Base-by-base conservation (phyloP, 2,797 vertebrate species). In the Myotis myotis region DNA sequence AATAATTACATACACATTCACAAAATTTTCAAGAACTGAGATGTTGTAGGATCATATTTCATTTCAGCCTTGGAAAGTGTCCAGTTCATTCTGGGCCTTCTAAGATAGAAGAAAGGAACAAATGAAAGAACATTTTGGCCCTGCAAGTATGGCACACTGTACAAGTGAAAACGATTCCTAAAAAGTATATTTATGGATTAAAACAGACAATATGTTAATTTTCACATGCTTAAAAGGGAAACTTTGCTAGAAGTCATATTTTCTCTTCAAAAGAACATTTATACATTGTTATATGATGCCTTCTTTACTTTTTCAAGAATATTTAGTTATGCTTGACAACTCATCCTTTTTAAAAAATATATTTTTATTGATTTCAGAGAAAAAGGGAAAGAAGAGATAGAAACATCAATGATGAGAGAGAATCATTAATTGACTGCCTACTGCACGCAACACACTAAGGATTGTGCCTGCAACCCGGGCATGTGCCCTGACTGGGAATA, bases 1-100 rank as follows among this genome's bases (percentile, higher is more conserved):
- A 97, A 97, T 96, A 97, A 85, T 97, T 97, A 97, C 88, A 96
- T 79, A 96, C 90, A 97, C 82, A 94, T 94, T 97, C 87, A 97
- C 84, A 95, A 97, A 94, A 96, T 93, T 93, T 94, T 49, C 44
- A 89, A 95, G 95, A 97, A 95, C 94, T 97, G 90, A 96, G 95
- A 97, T 91, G 62, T 74, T 95, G 64, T 92, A 94, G 90, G 81
- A 96, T 89, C 89, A 92, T 82, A 70, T 92, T 95, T 82, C 91
- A 88, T 94, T 96, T 92, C 86, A 96, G 70, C 25, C 33, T 95
- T 97, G 97, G 96, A 96, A 95, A 92, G 78, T 90, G 28, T 95
- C 78, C 94, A 96, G 15, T 93, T 57, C 85, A 92, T 93, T 93
- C 82, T 95, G 51, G 44, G 62, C 33, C 68, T 92, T 64, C 81